These are phyloP conservation scores for Ericerus pela DNA, from an alignment of 1,140 invertebrate genomes.

Conservation along the genomic window DNA sequence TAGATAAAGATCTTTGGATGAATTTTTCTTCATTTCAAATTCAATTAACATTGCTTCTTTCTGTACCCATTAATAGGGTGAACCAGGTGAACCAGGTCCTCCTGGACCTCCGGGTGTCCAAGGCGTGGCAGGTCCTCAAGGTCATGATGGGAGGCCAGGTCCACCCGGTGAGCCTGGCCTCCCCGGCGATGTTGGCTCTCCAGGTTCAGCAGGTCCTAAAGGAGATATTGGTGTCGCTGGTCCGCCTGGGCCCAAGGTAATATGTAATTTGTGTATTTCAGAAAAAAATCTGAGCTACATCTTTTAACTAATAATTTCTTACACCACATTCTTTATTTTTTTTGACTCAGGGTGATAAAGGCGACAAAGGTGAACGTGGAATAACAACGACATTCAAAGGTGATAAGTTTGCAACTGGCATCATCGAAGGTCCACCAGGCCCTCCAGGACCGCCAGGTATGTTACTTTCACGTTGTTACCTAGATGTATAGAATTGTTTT, in stretches of 20 bases:
- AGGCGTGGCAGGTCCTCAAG: constrained; percentile 58
- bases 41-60: background rate
- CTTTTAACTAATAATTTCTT: background rate
- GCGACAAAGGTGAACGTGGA: constrained; percentile 78
- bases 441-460: constrained; percentile 78
- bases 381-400: constrained; percentile 77
- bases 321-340: background rate
- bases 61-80: constrained; percentile 44
- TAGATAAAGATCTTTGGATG: no score
- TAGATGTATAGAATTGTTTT: no score
- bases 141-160: constrained; percentile 64
- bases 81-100: constrained; percentile 76
- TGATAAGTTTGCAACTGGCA: constrained; percentile 68
- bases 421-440: constrained; percentile 84
- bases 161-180: constrained; percentile 53
- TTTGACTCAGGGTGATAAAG: constrained; percentile 58
- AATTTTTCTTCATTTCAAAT: no score
- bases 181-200: constrained; percentile 30
- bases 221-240: constrained; percentile 54
- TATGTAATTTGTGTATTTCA: no score
- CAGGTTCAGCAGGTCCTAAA: constrained; percentile 40
- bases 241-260: constrained; percentile 51
- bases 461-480: no score
- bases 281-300: no score
- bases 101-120: constrained; percentile 66